Evolutionary conservation across 2,113 vertebrate genomes (phyloP).

Genomic region (Campylomormyrus tamandua): DNA sequence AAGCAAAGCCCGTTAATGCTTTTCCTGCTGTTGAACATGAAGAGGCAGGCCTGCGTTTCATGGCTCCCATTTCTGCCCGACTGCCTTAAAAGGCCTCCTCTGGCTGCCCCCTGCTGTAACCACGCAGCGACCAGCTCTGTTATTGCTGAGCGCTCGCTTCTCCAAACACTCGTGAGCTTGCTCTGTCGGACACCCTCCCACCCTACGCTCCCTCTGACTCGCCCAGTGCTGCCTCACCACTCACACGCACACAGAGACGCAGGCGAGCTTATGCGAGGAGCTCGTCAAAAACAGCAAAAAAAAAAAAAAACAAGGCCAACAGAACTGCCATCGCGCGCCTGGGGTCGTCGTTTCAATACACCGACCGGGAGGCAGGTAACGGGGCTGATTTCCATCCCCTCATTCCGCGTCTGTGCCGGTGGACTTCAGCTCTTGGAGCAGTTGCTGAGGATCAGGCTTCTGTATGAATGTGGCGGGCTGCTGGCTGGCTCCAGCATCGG

Average conservation of each 20-base stretch:
- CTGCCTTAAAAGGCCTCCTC: constrained; percentile 53
- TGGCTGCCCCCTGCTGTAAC: constrained; percentile 46
- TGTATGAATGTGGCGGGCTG: not conserved
- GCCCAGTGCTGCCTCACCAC: not conserved
- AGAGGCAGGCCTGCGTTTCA: not conserved
- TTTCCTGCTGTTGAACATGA: not conserved
- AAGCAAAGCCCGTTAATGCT: not conserved
- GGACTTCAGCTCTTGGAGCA: not conserved
- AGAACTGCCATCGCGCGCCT: not conserved
- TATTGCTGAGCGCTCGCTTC: constrained; percentile 48
- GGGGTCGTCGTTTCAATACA: not conserved
- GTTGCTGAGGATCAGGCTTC: not conserved
- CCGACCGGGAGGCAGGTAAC: not conserved
- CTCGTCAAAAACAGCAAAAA: not conserved
- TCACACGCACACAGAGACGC: constrained; percentile 4
- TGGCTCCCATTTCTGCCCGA: not conserved
- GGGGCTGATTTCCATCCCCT: not conserved
- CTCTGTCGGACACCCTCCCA: constrained; percentile 18
- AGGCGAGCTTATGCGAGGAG: not conserved
- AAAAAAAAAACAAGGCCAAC: not conserved
- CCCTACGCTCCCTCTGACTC: not conserved
- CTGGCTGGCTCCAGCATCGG: not conserved
- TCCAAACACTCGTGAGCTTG: constrained; percentile 48
- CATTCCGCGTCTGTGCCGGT: not conserved
- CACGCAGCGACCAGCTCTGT: constrained; percentile 48